Conservation (phyloP, 2,797 vertebrate species). For the Catamblyrhynchus diadema region DNA sequence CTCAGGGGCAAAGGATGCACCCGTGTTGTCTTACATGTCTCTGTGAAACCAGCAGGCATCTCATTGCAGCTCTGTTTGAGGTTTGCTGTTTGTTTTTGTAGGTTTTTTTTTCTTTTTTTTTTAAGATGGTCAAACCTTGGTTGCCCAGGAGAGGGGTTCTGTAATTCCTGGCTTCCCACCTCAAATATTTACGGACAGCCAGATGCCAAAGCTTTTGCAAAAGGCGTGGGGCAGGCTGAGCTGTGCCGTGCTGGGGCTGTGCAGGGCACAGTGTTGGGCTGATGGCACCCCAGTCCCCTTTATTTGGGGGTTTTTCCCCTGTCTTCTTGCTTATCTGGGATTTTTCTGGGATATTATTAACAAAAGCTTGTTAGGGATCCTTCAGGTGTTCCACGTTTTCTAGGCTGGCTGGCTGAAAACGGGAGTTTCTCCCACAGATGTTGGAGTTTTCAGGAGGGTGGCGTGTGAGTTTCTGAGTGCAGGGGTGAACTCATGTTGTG, state of each 20-base stretch:
- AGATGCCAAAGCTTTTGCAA: neutral
- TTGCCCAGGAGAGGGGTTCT: conserved; percentile 37
- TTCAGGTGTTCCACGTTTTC: neutral
- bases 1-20: neutral
- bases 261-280: neutral
- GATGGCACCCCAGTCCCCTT: neutral
- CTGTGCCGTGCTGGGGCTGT: accelerated
- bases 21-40: neutral
- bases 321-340: neutral
- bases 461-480: accelerated
- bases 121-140: neutral
- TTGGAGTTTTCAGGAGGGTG: neutral
- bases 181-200: conserved; percentile 17
- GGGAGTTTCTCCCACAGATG: neutral
- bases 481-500: neutral
- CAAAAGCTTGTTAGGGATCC: neutral
- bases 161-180: conserved; percentile 2
- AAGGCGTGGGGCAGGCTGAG: neutral
- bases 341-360: neutral
- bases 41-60: neutral
- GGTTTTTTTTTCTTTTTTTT: neutral
- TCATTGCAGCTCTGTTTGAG: neutral
- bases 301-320: neutral
- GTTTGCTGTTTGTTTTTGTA: neutral
- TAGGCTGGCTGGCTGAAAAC: neutral